Base-by-base conservation (phyloP, 2,888 invertebrate genomes). In the Dyspetes luteomarginatus region DNA sequence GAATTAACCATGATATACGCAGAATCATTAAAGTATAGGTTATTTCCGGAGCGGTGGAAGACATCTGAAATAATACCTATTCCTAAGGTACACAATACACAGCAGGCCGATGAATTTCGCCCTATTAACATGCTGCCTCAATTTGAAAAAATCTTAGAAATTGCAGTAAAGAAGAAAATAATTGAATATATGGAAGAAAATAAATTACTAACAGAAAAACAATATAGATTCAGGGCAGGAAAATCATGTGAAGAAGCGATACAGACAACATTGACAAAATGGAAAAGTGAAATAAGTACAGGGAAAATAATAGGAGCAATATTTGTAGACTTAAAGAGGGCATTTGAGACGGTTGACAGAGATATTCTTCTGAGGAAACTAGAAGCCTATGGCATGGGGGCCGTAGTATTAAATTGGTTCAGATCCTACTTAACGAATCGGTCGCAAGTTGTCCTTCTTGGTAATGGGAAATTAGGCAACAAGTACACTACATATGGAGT, bases 111-210 rank as follows among this genome's bases (percentile, higher is more conserved):
- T 9, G 65, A 75, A 15, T 67, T 65, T 52, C 36, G 75, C 22
- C 75, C 67, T 17, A 75, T 67, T 3, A 67, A 75, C 22, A 75
- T 75, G 55, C 17, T 75, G 17, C 62, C 55, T n/a, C 24, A 68
- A 60, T 75, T 58, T 43, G 17, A 76, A 60, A 71, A 69, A 24
- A 17, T 69, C 22, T 4, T 69, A 9, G 41, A 69, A 76, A 9
- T 50, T 15, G 12, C 24, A 19, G 48, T 68, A n/a, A 69, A 62
- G 22, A 41, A 69, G 0, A 30, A 55, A 68, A 12, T 62, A 15
- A 19, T 30, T 1, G 19, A 28, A 69, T 30, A 62, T 24, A 5
- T 58, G 9, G 60, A 50, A 26, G 55, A n/a, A 24, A 12, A 80
- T 28, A 24, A 41, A 1, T 56, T 71, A 19, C 26, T 76, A 30